These are phyloP conservation scores for human DNA, from an alignment of 2,113 vertebrate species.

Conservation along the genomic window DNA sequence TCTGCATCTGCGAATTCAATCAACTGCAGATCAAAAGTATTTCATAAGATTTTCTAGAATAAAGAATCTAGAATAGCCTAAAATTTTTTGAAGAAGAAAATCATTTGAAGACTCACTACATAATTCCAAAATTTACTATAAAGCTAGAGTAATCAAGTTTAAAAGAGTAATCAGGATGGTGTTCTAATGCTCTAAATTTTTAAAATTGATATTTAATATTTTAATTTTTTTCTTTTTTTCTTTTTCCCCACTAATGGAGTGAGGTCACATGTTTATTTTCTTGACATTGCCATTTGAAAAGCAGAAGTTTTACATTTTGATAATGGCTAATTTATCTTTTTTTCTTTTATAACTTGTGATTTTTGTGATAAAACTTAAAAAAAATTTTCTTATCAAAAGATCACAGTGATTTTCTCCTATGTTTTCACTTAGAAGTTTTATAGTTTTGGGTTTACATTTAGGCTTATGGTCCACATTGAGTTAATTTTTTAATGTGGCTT, in stretches of 20 bases:
- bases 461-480: background rate
- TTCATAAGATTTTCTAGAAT: background rate
- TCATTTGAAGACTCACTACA: background rate
- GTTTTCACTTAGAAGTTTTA: background rate
- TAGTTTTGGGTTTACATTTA: background rate
- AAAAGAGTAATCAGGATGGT: background rate
- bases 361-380: background rate
- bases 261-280: background rate
- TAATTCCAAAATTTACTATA: background rate
- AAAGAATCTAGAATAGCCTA: background rate
- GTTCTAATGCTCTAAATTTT: too few species aligned
- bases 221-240: too few species aligned
- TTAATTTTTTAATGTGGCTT: background rate
- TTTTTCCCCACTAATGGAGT: too few species aligned
- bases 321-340: background rate
- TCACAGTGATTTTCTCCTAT: background rate
- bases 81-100: background rate
- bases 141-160: background rate
- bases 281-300: background rate
- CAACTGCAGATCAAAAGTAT: too few species aligned
- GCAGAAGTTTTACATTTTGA: background rate
- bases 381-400: background rate
- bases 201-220: too few species aligned
- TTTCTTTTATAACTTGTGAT: background rate
- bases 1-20: too few species aligned